phyloP scores from a whole-genome alignment of 2,113 vertebrate genomes.

The Plestiodon gilberti region DNA sequence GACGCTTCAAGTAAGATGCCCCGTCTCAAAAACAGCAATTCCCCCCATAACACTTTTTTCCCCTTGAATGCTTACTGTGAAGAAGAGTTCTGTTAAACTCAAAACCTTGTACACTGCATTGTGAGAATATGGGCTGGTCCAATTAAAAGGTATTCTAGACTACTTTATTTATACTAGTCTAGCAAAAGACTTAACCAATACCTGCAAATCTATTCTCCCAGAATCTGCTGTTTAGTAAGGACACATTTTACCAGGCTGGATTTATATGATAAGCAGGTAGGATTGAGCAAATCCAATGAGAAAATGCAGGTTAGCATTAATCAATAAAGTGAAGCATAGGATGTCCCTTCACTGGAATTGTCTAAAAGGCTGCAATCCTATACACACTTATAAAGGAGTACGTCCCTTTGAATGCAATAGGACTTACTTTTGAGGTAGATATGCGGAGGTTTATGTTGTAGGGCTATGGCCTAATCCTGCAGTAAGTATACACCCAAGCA shows the following conservation, averaged over 20 bases:
- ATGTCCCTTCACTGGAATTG: neutral
- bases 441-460: neutral
- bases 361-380: too few species aligned
- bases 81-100: neutral
- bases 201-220: neutral
- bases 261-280: neutral
- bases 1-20: too few species aligned
- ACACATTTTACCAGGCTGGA: neutral
- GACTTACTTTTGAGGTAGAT: too few species aligned
- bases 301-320: neutral
- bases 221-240: neutral
- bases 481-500: neutral
- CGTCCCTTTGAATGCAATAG: too few species aligned
- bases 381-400: too few species aligned
- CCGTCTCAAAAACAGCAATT: neutral
- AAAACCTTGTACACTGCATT: neutral
- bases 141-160: neutral
- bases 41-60: neutral
- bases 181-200: neutral
- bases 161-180: neutral
- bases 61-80: neutral
- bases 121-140: neutral
- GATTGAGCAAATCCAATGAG: neutral
- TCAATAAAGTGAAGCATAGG: neutral
- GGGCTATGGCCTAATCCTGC: neutral